Conservation (phyloP, 2,888 invertebrate species). For the Anthophora plumipes region DNA sequence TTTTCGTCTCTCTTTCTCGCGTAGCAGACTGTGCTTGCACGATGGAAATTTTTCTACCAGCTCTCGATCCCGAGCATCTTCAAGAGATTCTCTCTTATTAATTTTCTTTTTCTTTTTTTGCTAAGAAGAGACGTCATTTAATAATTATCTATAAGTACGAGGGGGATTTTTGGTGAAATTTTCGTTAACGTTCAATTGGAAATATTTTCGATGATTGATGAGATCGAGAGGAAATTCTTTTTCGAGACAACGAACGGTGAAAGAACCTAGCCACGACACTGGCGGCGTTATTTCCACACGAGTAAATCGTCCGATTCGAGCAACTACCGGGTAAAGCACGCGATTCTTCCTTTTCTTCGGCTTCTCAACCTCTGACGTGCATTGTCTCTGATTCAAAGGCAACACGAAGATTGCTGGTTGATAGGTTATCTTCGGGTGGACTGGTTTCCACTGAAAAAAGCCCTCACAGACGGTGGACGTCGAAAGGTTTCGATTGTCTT, state of each 20-base stretch:
- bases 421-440: slow-evolving; percentile 67
- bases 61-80: neutral
- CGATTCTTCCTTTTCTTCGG: slow-evolving; percentile 64
- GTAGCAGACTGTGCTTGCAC: neutral
- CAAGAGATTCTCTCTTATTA: neutral
- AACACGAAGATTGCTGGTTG: slow-evolving; percentile 67
- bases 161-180: neutral
- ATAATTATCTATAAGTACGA: neutral
- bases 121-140: too few relatives aligned
- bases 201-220: neutral
- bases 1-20: slow-evolving; percentile 10
- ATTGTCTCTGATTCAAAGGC: slow-evolving; percentile 72
- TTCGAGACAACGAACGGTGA: slow-evolving; percentile 21
- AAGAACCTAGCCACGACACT: slow-evolving; percentile 42
- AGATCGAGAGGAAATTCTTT: slow-evolving; percentile 14
- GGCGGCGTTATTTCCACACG: slow-evolving; percentile 61
- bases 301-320: slow-evolving; percentile 64
- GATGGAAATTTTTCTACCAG: slow-evolving; percentile 13
- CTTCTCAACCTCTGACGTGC: slow-evolving; percentile 65
- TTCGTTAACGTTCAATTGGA: neutral
- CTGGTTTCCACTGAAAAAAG: slow-evolving; percentile 60
- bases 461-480: slow-evolving; percentile 46
- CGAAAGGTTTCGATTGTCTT: slow-evolving; percentile 61
- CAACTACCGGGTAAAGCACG: slow-evolving; percentile 56
- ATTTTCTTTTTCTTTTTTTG: neutral